Evolutionary conservation across 1,140 invertebrate genomes (phyloP).

Genomic region (Heliconius melpomene): DNA sequence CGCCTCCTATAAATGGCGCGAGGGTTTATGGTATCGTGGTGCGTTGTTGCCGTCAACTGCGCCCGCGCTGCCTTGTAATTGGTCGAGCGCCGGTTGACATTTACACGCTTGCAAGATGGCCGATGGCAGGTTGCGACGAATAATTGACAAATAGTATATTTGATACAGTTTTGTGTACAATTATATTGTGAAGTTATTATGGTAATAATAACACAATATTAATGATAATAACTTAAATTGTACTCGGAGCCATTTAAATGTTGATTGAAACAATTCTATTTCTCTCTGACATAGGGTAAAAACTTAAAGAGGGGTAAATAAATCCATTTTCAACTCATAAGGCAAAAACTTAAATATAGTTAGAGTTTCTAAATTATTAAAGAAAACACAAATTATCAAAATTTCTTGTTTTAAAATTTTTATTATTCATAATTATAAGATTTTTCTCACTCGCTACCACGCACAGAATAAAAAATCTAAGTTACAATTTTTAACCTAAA

Average conservation of each 20-base stretch:
- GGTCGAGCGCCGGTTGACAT: slow-evolving; percentile 70
- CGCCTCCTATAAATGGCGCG: slow-evolving; percentile 73
- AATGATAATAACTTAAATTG: not conserved
- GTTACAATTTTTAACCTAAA: not conserved
- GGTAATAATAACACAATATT: not conserved
- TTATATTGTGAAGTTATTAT: not conserved
- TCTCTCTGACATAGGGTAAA: not conserved
- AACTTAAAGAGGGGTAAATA: too few relatives aligned
- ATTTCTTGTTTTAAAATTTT: too few relatives aligned
- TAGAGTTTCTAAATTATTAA: too few relatives aligned
- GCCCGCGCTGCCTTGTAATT: slow-evolving; percentile 71
- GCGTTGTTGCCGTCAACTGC: slow-evolving; percentile 67
- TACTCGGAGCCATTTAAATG: not conserved
- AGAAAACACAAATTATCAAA: too few relatives aligned
- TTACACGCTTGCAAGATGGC: slow-evolving; percentile 73
- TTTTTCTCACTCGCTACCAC: too few relatives aligned
- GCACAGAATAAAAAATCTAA: too few relatives aligned
- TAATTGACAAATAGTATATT: slow-evolving; percentile 68
- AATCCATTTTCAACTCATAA: too few relatives aligned
- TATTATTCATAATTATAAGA: too few relatives aligned
- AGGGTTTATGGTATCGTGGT: slow-evolving; percentile 72
- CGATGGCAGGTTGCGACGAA: slow-evolving; percentile 59
- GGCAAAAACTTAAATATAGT: too few relatives aligned
- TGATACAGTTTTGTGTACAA: not conserved
- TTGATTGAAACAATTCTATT: not conserved